Percentiles rank a stretch among this genome's conserved stretches.
Conservation (phyloP, 1,140 invertebrate genomes). For the Paraescarpia echinospica region DNA sequence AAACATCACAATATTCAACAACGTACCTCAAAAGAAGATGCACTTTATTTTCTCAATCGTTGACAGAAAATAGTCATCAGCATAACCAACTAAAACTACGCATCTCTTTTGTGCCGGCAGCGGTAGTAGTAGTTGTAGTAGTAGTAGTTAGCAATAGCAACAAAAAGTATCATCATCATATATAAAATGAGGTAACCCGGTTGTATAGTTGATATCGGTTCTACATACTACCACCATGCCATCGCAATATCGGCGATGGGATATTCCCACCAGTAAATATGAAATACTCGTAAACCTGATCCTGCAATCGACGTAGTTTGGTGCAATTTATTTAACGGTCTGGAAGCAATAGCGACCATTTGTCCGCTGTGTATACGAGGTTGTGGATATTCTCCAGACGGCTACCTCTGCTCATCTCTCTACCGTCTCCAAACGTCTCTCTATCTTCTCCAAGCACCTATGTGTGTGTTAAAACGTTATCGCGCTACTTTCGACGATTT, state of each 20-base stretch:
- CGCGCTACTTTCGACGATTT: background rate
- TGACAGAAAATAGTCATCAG: background rate
- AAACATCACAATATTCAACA: conserved; percentile 1
- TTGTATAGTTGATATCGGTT: background rate
- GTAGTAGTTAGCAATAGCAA: background rate
- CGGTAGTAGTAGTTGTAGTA: background rate
- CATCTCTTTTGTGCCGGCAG: background rate
- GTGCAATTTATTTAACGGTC: background rate
- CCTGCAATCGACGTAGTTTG: background rate
- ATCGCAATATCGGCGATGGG: background rate
- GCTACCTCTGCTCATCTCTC: background rate
- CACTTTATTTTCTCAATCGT: background rate
- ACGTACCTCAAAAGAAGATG: background rate
- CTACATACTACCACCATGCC: background rate
- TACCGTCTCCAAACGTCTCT: background rate
- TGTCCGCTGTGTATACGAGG: background rate
- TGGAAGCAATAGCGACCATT: background rate
- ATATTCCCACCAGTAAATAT: background rate
- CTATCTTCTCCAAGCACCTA: background rate
- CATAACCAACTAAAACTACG: background rate
- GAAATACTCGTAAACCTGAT: background rate
- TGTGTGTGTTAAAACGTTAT: background rate
- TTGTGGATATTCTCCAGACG: background rate
- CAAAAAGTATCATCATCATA: background rate
- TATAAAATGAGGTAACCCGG: background rate